Evolutionary conservation across 2,888 invertebrate genomes (phyloP).

Genomic region (Acleris sparsana): DNA sequence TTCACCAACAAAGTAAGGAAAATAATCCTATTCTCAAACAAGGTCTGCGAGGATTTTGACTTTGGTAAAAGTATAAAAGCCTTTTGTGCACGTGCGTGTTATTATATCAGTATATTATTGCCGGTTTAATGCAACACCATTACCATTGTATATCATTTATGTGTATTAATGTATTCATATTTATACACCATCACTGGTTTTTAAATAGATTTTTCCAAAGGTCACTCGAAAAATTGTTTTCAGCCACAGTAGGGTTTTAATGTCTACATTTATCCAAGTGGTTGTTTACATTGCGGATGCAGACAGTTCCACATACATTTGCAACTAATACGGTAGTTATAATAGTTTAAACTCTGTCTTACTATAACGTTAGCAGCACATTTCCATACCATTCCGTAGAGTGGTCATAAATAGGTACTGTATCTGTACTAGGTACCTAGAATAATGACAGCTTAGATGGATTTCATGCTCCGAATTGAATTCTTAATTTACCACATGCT

Average conservation of each 20-base stretch:
- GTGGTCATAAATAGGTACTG: constrained; percentile 7
- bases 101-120: too few relatives aligned
- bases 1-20: not conserved
- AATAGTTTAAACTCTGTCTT: constrained; percentile 55
- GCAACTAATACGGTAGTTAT: constrained; percentile 53
- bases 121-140: too few relatives aligned
- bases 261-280: constrained; percentile 32
- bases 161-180: too few relatives aligned
- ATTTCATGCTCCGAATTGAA: too few relatives aligned
- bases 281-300: constrained; percentile 54
- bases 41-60: too few relatives aligned
- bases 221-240: not conserved
- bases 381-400: constrained; percentile 2
- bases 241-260: not conserved
- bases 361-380: constrained; percentile 27
- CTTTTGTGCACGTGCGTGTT: too few relatives aligned
- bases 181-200: too few relatives aligned
- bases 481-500: too few relatives aligned
- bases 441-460: too few relatives aligned
- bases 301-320: constrained; percentile 50
- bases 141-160: too few relatives aligned
- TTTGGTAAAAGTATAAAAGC: too few relatives aligned
- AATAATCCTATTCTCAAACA: not conserved
- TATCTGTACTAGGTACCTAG: too few relatives aligned
- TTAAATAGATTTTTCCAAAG: not conserved